phyloP scores from a whole-genome alignment of 2,113 vertebrate species.

The Ramphastos sulfuratus region DNA sequence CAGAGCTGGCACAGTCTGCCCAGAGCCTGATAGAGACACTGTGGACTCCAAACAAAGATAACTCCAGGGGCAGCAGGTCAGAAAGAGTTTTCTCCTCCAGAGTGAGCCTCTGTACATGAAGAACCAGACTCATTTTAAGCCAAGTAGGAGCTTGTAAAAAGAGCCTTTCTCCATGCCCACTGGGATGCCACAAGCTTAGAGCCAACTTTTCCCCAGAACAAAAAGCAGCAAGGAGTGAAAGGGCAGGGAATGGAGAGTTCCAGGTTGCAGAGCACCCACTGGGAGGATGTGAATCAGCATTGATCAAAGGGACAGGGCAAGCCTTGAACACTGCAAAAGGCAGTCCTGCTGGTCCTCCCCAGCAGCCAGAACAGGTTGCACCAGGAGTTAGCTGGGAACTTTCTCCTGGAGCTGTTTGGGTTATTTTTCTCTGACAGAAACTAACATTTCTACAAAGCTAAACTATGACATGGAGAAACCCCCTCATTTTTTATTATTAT shows the following conservation, averaged over 20 bases:
- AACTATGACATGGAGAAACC: neutral
- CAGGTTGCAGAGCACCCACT: neutral
- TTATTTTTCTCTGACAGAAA: neutral
- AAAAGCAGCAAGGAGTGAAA: neutral
- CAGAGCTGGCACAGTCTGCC: neutral
- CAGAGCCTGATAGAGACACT: neutral
- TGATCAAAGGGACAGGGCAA: slow-evolving; percentile 14
- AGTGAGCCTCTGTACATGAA: neutral
- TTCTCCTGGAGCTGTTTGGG: neutral
- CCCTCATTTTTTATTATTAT: no score
- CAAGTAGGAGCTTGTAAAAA: neutral
- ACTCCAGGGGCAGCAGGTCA: neutral
- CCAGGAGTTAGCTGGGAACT: neutral
- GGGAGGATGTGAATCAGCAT: neutral
- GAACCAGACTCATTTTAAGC: neutral
- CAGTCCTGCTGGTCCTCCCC: neutral
- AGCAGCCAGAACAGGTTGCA: neutral
- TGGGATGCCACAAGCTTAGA: neutral
- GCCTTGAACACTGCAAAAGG: neutral
- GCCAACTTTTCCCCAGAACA: neutral
- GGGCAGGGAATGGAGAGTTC: neutral
- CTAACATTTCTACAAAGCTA: neutral
- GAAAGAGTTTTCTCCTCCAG: neutral
- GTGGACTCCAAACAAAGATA: slow-evolving; percentile 4
- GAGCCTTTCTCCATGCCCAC: slow-evolving; percentile 32